Conservation (phyloP, 2,888 invertebrate genomes). For the Drosophila engyochracea region DNA sequence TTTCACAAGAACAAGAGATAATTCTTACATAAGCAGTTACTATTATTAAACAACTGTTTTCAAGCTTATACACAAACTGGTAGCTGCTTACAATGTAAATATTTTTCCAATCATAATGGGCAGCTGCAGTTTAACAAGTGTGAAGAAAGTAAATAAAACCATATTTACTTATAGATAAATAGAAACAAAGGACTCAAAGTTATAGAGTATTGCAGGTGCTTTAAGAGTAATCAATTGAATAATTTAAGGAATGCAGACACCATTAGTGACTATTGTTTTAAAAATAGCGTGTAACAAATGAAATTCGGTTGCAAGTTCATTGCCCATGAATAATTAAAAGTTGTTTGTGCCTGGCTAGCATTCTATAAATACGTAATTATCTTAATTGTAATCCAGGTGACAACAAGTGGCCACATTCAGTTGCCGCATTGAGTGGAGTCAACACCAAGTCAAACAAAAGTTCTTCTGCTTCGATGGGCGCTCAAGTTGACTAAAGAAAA, state of each 20-base stretch:
- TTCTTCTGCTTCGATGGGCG: slow-evolving; percentile 41
- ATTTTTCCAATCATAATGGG: neutral
- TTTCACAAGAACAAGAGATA: neutral
- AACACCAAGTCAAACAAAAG: slow-evolving; percentile 27
- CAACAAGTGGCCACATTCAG: slow-evolving; percentile 29
- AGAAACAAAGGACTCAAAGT: neutral
- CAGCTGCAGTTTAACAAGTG: neutral
- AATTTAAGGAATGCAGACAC: neutral
- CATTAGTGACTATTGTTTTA: neutral
- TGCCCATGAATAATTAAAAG: slow-evolving; percentile 16
- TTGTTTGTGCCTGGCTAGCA: neutral
- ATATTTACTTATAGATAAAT: neutral
- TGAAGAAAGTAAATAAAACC: neutral
- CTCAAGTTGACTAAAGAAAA: slow-evolving; percentile 23
- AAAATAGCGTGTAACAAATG: neutral
- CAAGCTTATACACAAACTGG: neutral
- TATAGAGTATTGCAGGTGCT: neutral
- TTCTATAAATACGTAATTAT: slow-evolving; percentile 17
- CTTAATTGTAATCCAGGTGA: slow-evolving; percentile 42
- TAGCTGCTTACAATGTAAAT: neutral
- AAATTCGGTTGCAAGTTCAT: neutral
- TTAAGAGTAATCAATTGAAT: neutral
- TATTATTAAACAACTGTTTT: neutral
- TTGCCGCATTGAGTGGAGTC: neutral
- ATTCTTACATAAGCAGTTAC: neutral